These are phyloP conservation scores for Otis tarda DNA, from an alignment of 2,113 vertebrate species.

Conservation along the genomic window DNA sequence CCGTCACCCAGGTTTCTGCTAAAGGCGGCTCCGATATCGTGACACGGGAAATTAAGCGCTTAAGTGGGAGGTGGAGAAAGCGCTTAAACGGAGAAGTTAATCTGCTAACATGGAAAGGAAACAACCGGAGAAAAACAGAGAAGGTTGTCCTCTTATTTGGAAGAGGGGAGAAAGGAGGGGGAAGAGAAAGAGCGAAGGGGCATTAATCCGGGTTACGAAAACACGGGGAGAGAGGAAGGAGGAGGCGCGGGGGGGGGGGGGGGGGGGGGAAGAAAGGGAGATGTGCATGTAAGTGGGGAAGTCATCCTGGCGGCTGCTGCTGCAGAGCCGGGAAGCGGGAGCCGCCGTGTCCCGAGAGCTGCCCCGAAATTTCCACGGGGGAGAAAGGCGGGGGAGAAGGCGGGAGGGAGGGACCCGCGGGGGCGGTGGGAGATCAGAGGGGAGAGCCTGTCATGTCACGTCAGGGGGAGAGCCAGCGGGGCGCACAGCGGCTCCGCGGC, in stretches of 20 bases:
- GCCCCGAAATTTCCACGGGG: no score
- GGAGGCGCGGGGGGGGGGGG: not conserved
- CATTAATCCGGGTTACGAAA: conserved; percentile 42
- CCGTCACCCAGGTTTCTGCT: conserved; percentile 42
- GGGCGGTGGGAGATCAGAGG: no score
- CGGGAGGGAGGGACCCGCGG: no score
- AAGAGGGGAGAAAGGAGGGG: not conserved
- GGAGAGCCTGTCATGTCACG: no score
- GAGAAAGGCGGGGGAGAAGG: no score
- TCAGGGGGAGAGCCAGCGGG: no score
- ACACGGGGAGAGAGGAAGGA: not conserved
- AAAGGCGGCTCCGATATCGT: conserved; percentile 45
- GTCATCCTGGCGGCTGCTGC: no score
- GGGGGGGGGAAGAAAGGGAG: no score
- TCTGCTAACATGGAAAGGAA: conserved; percentile 40
- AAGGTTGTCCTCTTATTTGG: not conserved
- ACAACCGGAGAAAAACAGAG: not conserved
- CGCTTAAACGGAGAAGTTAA: conserved; percentile 40
- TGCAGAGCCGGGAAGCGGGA: no score
- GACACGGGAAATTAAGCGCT: conserved; percentile 46
- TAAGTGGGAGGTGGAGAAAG: conserved; percentile 23
- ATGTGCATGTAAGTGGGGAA: no score
- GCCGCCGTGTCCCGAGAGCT: no score
- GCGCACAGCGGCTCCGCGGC: no score
- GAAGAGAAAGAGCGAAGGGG: not conserved